Evolutionary conservation across 2,888 invertebrate genomes (phyloP), one percentile per base, ranked within the genome.

Genomic region (Steinernema hermaphroditum): DNA sequence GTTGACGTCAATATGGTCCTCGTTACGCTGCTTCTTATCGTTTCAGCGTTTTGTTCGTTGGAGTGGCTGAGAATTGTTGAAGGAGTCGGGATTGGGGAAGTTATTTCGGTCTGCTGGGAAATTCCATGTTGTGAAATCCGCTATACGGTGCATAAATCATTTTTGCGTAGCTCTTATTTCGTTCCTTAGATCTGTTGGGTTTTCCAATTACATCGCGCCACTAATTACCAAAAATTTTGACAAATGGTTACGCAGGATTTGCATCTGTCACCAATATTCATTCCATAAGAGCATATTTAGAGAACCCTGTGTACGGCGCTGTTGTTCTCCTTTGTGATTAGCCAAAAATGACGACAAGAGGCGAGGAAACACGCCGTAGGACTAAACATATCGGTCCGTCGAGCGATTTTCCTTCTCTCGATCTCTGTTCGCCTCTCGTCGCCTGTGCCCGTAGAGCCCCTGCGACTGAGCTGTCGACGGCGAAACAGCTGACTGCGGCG

Each of bases 401-500:
- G 22, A 27, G 16, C 27, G 6, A 27, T 54, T 54, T 27, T 27
- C 54, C 54, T 54, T 24, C 54, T 27, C 27, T 54, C 54, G 54
- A 27, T 54, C 22, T 54, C 27, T 54, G 54, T 22, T 22, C 54
- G 54, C 19, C 54, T 27, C 27, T 27, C 27, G 24, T 54, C 54
- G 54, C 22, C 46, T 46, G 46, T 16, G 46, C 46, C n/a, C n/a
- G n/a, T n/a, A n/a, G n/a, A n/a, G n/a, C n/a, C 16, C 22, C 22
- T 46, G 2, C 16, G 6, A 2, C n/a, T 4, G 46, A 6, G 46
- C 16, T 46, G 46, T 46, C 46, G 46, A 16, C 22, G 22, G 46
- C 46, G 46, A 46, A 37, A 46, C 46, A 46, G 46, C 46, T 46
- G 46, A 46, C 9, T 46, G 22, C n/a, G 46, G 46, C 46, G 46